Conservation (phyloP, 1,140 invertebrate genomes). For the Marisa cornuarietis region DNA sequence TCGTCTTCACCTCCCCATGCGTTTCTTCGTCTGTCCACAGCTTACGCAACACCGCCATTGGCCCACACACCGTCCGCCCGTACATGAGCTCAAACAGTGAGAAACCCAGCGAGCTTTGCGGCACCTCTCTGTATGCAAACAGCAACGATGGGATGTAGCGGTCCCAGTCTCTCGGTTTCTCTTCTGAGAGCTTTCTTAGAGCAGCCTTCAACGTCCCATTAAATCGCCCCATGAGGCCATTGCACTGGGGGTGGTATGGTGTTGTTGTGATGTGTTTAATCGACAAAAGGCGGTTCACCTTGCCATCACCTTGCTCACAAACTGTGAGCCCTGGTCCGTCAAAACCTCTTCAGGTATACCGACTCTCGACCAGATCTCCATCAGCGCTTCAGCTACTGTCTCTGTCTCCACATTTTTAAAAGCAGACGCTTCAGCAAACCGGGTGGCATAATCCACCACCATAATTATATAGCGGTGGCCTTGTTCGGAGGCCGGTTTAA, state of each 20-base stretch:
- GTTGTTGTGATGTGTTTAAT: slow-evolving; percentile 32
- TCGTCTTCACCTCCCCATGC: no score
- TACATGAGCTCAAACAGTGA: no score
- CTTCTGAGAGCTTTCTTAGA: slow-evolving; percentile 43
- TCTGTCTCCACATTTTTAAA: slow-evolving; percentile 24
- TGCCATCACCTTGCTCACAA: slow-evolving; percentile 22
- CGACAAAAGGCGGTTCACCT: slow-evolving; percentile 31
- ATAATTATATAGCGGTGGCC: slow-evolving; percentile 37
- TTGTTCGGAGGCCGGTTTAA: slow-evolving; percentile 25
- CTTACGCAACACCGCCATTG: no score
- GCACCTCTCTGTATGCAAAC: no score
- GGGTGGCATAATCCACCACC: slow-evolving; percentile 34
- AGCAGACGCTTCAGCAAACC: slow-evolving; percentile 31
- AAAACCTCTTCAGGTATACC: slow-evolving; percentile 59
- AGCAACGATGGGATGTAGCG: slow-evolving; percentile 40
- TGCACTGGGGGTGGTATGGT: slow-evolving; percentile 17
- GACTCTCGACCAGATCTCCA: slow-evolving; percentile 56
- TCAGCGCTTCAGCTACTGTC: slow-evolving; percentile 32
- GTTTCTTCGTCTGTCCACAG: no score
- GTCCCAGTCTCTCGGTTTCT: slow-evolving; percentile 55
- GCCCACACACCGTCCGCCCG: no score
- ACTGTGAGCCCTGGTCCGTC: slow-evolving; percentile 32
- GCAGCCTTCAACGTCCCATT: slow-evolving; percentile 49
- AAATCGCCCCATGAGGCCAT: slow-evolving; percentile 38
- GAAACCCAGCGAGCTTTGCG: no score